phyloP scores from a whole-genome alignment of 2,113 vertebrate species.

The Motacilla alba region DNA sequence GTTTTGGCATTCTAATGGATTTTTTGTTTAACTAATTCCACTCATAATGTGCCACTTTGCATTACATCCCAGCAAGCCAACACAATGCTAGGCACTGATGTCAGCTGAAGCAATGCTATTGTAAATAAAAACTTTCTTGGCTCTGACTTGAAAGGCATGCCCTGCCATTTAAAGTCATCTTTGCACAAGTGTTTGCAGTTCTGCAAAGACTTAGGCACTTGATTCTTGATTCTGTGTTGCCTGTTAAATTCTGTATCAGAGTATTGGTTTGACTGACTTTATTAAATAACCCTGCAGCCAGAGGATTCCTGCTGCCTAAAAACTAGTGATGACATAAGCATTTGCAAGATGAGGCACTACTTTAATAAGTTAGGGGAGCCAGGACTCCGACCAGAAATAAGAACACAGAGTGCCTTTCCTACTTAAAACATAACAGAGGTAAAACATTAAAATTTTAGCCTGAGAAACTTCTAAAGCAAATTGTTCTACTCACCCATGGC shows the following conservation, averaged over 20 bases:
- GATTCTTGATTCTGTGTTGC: neutral
- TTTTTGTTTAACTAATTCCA: conserved; percentile 58
- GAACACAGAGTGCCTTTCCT: neutral
- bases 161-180: neutral
- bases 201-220: neutral
- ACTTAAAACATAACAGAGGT: neutral
- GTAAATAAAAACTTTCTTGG: neutral
- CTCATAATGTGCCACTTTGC: neutral
- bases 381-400: neutral
- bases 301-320: neutral
- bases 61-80: neutral
- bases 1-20: conserved; percentile 49
- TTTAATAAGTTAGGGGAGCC: neutral
- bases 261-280: neutral
- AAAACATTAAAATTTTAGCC: neutral
- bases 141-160: neutral
- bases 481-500: conserved; percentile 89
- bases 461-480: neutral
- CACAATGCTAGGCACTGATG: neutral
- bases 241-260: neutral
- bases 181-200: neutral
- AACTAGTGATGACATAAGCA: neutral
- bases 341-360: neutral
- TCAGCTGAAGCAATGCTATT: neutral
- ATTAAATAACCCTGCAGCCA: neutral